Evolutionary conservation across 2,113 vertebrate genomes (phyloP).

Genomic region (Oncorhynchus nerka): DNA sequence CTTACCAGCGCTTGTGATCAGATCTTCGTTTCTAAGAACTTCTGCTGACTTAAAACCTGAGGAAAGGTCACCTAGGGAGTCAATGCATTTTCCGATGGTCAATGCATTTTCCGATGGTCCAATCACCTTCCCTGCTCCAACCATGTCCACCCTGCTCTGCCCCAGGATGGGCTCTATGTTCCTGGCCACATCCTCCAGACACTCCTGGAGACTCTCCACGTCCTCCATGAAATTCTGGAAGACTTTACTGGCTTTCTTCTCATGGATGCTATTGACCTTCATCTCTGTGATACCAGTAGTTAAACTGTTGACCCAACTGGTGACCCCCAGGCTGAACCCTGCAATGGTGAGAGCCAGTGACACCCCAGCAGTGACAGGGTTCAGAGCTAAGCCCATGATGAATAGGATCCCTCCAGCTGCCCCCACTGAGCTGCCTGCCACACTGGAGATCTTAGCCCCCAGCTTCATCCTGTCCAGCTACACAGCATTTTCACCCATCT

Average conservation of each 20-base stretch:
- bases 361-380: no score
- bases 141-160: not conserved
- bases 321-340: not conserved
- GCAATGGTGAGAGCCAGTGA: not conserved
- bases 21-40: conserved; percentile 11
- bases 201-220: not conserved
- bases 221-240: not conserved
- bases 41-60: conserved; percentile 11
- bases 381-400: no score
- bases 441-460: not conserved
- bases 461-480: conserved; percentile 52
- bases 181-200: not conserved
- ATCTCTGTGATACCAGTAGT: not conserved
- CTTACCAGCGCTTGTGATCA: conserved; percentile 10
- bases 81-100: not conserved
- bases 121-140: conserved; percentile 1
- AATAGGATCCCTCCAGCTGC: no score
- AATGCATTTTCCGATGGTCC: not conserved
- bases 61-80: conserved; percentile 29
- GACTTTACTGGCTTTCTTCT: not conserved
- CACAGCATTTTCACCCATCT: conserved; percentile 40
- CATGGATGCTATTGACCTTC: not conserved
- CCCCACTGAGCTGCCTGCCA: no score
- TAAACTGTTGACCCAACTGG: not conserved
- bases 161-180: not conserved